Conservation (phyloP, 2,113 vertebrate species). For the Ammodramus savannarum region DNA sequence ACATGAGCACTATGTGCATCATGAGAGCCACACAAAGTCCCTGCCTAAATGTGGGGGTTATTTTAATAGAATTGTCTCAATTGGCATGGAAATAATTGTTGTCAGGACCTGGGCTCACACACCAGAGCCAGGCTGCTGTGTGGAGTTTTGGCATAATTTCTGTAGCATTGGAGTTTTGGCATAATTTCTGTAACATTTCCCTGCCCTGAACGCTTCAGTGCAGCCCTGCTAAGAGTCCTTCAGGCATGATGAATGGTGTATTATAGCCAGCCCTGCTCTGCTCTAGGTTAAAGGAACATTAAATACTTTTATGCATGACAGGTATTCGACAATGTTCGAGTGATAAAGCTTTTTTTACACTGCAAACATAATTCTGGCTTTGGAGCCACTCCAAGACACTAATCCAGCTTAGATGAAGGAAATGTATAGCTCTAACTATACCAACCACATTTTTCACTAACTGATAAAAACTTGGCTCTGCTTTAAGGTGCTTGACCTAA, state of each 20-base stretch:
- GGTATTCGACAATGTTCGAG: conserved; percentile 24
- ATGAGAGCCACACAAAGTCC: not conserved
- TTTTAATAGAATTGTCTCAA: not conserved
- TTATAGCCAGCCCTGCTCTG: conserved; percentile 27
- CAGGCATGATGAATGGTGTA: conserved; percentile 30
- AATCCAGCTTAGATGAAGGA: not conserved
- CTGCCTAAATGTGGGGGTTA: not conserved
- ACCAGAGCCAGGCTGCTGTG: not conserved
- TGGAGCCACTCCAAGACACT: conserved; percentile 20
- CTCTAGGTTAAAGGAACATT: conserved; percentile 51
- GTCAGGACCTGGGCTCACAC: not conserved
- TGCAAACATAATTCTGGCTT: not conserved
- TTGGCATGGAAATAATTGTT: not conserved
- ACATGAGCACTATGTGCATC: not conserved
- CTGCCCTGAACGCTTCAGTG: not conserved
- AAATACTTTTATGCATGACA: conserved; percentile 57
- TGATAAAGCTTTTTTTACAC: conserved; percentile 29
- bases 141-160: not conserved
- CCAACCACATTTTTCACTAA: not conserved
- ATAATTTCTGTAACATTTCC: not conserved
- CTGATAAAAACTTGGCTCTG: not conserved
- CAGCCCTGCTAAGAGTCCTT: not conserved
- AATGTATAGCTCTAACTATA: not conserved
- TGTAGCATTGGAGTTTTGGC: not conserved
- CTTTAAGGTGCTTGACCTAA: not conserved